Percentiles rank a stretch among this genome's conserved stretches.
phyloP scores from a whole-genome alignment of 2,888 invertebrate species.

The Polymixis flavicincta region DNA sequence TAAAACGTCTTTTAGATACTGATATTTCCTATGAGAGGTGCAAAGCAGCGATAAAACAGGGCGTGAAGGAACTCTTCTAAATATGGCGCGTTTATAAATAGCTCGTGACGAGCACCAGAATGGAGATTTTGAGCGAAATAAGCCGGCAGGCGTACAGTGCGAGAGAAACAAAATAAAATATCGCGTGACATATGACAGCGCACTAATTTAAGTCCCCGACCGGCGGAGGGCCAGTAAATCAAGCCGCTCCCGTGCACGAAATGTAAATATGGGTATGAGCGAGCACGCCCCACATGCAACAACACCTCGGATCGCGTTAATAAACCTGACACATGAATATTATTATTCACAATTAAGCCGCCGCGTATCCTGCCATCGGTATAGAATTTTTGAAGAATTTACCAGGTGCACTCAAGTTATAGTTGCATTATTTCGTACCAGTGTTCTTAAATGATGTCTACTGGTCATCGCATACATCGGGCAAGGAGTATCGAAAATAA shows the following conservation, averaged over 20 bases:
- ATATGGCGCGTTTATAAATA: slow-evolving; percentile 87
- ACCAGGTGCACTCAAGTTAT: not conserved
- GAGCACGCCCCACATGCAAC: slow-evolving; percentile 82
- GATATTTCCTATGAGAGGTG: slow-evolving; percentile 59
- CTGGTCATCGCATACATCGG: not conserved
- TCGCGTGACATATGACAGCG: slow-evolving; percentile 86
- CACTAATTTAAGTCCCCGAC: slow-evolving; percentile 87
- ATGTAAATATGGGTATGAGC: slow-evolving; percentile 83
- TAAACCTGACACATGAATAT: slow-evolving; percentile 81
- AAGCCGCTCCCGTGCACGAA: slow-evolving; percentile 85
- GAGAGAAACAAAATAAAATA: slow-evolving; percentile 84
- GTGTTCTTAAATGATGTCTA: not conserved
- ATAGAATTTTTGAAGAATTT: slow-evolving; percentile 7
- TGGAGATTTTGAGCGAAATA: slow-evolving; percentile 83
- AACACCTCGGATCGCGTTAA: slow-evolving; percentile 80
- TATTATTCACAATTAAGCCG: slow-evolving; percentile 79
- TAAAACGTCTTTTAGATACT: slow-evolving; percentile 28
- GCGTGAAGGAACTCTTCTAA: slow-evolving; percentile 77
- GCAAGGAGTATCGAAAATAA: not conserved
- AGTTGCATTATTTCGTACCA: slow-evolving; percentile 9
- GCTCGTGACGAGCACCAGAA: slow-evolving; percentile 81
- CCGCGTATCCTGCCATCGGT: slow-evolving; percentile 55
- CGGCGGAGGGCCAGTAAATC: slow-evolving; percentile 84
- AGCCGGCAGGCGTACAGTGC: slow-evolving; percentile 73
- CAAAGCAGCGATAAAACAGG: slow-evolving; percentile 66